Base-by-base conservation (phyloP, 2,797 vertebrate genomes). In the Thamnophis elegans region DNA sequence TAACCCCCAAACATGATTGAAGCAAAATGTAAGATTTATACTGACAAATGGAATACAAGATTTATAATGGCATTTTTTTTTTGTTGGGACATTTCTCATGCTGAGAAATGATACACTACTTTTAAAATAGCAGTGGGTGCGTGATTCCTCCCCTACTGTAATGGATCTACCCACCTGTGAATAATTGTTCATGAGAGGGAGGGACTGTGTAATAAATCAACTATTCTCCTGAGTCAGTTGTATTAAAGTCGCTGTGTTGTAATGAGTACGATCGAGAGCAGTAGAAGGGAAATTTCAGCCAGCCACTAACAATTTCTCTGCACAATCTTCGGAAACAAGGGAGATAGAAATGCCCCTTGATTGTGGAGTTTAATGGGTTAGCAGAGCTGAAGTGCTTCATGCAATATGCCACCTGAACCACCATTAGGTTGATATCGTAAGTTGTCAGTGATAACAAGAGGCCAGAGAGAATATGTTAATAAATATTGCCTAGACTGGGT, bases 21-120 rank as follows among this genome's bases (percentile, higher is more conserved):
- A 93, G 93, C 55, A 68, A 2, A 36, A 47, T 32, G 5, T 58
- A 91, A 87, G 47, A 28, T 88, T 91, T 91, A 93, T 85, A 91
- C 60, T 88, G 85, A 88, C 89, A 93, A 93, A 93, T 0, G 22
- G 56, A 90, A 2, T 54, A 0, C 2, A 55, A 62, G 85, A 82
- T 93, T 90, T 93, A 90, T 90, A 92, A 85, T 92, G 91, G 36
- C 85, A 92, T 90, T 90, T 88, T 90, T 20, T n/a, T 90, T 90
- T 93, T 56, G 91, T 92, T 88, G 58, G 90, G 53, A 88, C 28
- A 42, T 85, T 93, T 73, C 36, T 93, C 91, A 92, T 25, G 47
- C 65, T 92, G 68, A 92, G 91, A 88, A 93, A 93, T 88, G 65
- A 92, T 88, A 53, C 86, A 62, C 86, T 90, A 47, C 65, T 90